Conservation (phyloP, 1,140 invertebrate genomes). For the Heliconius hewitsoni region DNA sequence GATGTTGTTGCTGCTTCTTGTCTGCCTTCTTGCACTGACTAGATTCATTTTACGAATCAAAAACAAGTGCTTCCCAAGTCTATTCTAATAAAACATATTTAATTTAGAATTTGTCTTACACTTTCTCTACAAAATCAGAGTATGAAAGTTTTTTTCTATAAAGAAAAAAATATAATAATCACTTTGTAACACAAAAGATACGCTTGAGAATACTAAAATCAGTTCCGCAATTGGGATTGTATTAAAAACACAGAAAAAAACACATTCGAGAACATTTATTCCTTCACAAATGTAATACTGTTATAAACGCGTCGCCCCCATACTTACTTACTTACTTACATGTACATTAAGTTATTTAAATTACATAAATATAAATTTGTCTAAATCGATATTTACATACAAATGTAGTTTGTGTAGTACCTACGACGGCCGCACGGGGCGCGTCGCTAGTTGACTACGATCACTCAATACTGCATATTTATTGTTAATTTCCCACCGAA, state of each 20-base stretch:
- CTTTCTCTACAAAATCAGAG: no score
- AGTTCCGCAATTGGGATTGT: background rate
- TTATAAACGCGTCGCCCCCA: conserved; percentile 19
- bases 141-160: no score
- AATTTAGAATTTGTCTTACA: no score
- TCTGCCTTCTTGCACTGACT: no score
- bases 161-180: no score
- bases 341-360: conserved; percentile 14
- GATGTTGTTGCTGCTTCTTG: no score
- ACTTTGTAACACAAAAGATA: no score
- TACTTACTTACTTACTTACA: background rate
- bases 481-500: background rate
- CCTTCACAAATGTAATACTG: conserved; percentile 36
- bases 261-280: conserved; percentile 35
- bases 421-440: background rate
- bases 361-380: conserved; percentile 6
- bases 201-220: background rate
- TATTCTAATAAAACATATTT: no score
- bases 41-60: no score
- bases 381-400: conserved; percentile 6
- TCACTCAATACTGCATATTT: background rate
- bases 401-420: background rate
- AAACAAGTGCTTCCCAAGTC: no score
- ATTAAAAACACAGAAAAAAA: background rate
- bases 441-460: background rate